A percentile compares a stretch with the other conserved stretches of the same genome.
Evolutionary conservation across 2,797 vertebrate genomes (phyloP).

Genomic region (Octomys mimax): DNA sequence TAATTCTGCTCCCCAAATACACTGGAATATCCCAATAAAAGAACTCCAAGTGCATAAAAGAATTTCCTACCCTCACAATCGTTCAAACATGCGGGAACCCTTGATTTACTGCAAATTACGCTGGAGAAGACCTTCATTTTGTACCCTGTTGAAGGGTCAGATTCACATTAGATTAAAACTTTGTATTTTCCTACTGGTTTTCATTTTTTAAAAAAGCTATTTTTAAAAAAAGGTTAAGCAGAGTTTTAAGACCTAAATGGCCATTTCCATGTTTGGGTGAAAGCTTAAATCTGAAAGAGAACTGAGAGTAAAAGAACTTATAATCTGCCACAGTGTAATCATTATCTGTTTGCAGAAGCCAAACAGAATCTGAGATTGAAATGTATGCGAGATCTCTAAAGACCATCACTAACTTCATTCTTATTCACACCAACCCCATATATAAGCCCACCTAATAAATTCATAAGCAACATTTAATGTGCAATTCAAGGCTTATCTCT

Average conservation of each 20-base stretch:
- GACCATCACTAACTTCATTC: conserved; percentile 53
- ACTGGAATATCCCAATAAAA: neutral
- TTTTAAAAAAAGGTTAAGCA: neutral
- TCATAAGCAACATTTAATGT: conserved; percentile 80
- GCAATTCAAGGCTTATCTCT: conserved; percentile 71
- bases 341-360: conserved; percentile 42
- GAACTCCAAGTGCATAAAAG: neutral
- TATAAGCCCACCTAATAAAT: conserved; percentile 76
- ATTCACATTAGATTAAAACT: neutral
- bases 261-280: neutral
- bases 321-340: neutral
- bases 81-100: neutral
- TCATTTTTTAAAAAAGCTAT: conserved; percentile 42
- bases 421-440: conserved; percentile 74
- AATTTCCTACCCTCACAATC: neutral
- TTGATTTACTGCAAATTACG: neutral
- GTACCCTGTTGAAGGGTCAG: conserved; percentile 7
- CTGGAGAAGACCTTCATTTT: neutral
- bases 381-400: conserved; percentile 6
- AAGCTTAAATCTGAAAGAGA: conserved; percentile 22
- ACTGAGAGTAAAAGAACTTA: neutral
- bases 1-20: neutral
- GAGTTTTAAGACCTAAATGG: conserved; percentile 11
- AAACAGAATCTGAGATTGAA: conserved; percentile 45
- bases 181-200: conserved; percentile 16